phyloP scores from a whole-genome alignment of 2,888 invertebrate species.

The Chaetoderma sp. region DNA sequence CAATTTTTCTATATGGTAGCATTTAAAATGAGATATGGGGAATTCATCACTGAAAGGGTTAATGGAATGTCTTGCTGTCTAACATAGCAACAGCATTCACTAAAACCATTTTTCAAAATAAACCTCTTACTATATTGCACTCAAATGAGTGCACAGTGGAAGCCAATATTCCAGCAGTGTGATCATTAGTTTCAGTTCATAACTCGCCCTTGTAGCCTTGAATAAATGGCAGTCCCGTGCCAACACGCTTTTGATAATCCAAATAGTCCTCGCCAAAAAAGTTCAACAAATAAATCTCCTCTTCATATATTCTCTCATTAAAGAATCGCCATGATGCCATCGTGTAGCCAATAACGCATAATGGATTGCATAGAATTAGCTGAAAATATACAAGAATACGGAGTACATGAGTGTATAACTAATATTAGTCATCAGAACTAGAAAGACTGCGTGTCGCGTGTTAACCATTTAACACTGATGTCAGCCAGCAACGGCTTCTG shows the following conservation, averaged over 20 bases:
- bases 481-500: no score
- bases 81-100: no score
- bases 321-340: conserved; percentile 93
- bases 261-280: conserved; percentile 93
- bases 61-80: no score
- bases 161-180: no score
- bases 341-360: conserved; percentile 85
- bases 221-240: conserved; percentile 90
- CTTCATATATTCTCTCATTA: conserved; percentile 84
- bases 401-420: background rate
- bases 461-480: no score
- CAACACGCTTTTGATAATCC: conserved; percentile 85
- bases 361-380: conserved; percentile 88
- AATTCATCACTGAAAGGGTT: no score
- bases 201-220: conserved; percentile 74
- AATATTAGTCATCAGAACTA: background rate
- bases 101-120: no score
- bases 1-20: no score
- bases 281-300: conserved; percentile 88
- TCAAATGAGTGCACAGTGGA: no score
- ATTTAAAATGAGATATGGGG: no score
- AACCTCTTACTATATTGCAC: no score
- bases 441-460: no score
- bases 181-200: background rate
- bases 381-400: conserved; percentile 71